A percentile compares a stretch with the other conserved stretches of the same genome.
phyloP scores from a whole-genome alignment of 2,888 invertebrate genomes.

The Agriopis aurantiaria region DNA sequence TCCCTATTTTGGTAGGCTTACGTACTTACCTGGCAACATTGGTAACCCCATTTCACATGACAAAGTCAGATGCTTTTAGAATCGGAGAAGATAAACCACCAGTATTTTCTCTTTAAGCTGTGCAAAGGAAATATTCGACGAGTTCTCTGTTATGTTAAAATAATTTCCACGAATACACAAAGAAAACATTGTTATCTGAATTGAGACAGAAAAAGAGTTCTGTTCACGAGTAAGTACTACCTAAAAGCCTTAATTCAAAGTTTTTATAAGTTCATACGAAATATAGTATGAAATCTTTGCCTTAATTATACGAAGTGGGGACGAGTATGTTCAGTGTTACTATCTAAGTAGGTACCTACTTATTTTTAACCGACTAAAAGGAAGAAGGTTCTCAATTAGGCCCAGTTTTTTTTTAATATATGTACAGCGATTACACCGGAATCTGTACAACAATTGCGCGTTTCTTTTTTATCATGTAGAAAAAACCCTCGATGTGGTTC shows the following conservation, averaged over 20 bases:
- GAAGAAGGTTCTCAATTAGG: too few species aligned
- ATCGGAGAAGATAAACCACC: conserved; percentile 20
- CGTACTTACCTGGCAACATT: background rate
- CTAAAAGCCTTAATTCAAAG: conserved; percentile 6
- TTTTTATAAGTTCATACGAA: too few species aligned
- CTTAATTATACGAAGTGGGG: background rate
- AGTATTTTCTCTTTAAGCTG: conserved; percentile 13
- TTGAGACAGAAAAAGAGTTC: conserved; percentile 29
- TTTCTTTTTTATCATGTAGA: too few species aligned
- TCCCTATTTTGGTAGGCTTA: background rate
- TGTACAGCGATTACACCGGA: too few species aligned
- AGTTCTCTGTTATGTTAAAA: conserved; percentile 31
- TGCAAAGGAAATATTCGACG: conserved; percentile 34
- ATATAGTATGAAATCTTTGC: too few species aligned
- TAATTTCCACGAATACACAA: conserved; percentile 37
- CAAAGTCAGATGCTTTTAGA: conserved; percentile 13
- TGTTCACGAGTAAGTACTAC: conserved; percentile 14
- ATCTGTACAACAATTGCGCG: too few species aligned
- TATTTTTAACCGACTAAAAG: too few species aligned
- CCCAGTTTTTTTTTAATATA: too few species aligned
- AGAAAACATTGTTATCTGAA: conserved; percentile 34
- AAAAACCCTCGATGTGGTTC: too few species aligned
- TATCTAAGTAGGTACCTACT: background rate
- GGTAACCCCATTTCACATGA: conserved; percentile 8
- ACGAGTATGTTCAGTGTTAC: background rate